Evolutionary conservation across 2,113 vertebrate genomes (phyloP).

Genomic region (Crotalus viridis): DNA sequence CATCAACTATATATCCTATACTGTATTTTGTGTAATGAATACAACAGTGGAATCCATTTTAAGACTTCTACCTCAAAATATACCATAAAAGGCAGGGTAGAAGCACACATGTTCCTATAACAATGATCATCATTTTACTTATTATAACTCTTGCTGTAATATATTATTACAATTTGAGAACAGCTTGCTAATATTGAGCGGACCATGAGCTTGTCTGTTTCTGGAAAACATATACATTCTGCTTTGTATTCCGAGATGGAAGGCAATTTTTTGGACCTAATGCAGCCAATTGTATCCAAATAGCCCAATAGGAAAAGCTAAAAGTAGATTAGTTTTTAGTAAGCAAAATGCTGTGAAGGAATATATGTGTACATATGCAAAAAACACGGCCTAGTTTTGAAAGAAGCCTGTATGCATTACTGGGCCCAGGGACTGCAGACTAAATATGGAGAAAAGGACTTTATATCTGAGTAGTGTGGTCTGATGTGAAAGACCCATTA

Average conservation of each 20-base stretch:
- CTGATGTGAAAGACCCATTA: background rate
- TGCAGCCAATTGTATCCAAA: background rate
- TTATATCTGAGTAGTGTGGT: background rate
- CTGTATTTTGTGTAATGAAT: background rate
- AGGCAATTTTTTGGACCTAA: background rate
- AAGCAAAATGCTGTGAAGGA: background rate
- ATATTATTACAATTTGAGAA: background rate
- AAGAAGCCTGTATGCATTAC: background rate
- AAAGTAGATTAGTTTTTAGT: background rate
- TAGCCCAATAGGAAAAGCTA: background rate
- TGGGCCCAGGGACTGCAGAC: background rate
- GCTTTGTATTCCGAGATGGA: background rate
- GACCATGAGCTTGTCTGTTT: background rate
- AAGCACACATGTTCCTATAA: background rate
- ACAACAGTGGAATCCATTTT: background rate
- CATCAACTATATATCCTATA: background rate
- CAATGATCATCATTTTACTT: background rate
- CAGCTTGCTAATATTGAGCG: background rate
- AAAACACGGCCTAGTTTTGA: background rate
- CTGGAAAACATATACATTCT: background rate
- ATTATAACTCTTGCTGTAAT: background rate
- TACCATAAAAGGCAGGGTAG: background rate
- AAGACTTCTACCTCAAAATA: background rate
- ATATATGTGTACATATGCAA: background rate
- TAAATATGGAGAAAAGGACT: background rate